phyloP scores from a whole-genome alignment of 1,140 invertebrate species.

The Hyposmocoma kahamanoa region DNA sequence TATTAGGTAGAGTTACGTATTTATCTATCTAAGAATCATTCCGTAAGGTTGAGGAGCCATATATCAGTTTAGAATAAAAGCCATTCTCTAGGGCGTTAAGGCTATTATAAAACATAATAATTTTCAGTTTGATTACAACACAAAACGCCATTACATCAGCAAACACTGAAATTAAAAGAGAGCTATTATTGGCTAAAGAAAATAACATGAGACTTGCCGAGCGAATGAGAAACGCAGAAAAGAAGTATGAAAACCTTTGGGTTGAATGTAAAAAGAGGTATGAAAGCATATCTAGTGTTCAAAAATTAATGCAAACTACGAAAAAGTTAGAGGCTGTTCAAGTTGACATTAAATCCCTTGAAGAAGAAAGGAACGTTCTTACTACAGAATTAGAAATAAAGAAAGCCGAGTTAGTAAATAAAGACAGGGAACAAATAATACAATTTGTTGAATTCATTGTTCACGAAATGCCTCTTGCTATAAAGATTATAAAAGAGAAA shows the following conservation, averaged over 20 bases:
- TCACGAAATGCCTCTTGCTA: constrained; percentile 24
- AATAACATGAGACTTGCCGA: constrained; percentile 25
- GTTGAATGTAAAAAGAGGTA: constrained; percentile 35
- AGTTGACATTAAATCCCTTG: constrained; percentile 24
- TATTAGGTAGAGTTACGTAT: too few relatives aligned
- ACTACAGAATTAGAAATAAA: constrained; percentile 25
- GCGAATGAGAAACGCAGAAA: constrained; percentile 30
- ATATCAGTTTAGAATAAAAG: too few relatives aligned
- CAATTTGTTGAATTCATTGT: constrained; percentile 39
- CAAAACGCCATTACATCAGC: constrained; percentile 39
- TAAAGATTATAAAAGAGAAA: constrained; percentile 27
- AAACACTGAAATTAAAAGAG: constrained; percentile 50
- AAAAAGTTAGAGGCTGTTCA: constrained; percentile 21
- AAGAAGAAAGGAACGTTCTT: constrained; percentile 23
- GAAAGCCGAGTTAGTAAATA: constrained; percentile 16
- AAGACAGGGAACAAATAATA: constrained; percentile 30
- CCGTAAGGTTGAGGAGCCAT: too few relatives aligned
- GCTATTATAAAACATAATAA: too few relatives aligned
- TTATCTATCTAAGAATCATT: too few relatives aligned
- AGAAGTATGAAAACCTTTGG: constrained; percentile 52
- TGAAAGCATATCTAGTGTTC: constrained; percentile 44
- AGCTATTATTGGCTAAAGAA: constrained; percentile 37
- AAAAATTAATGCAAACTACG: constrained; percentile 28
- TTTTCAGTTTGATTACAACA: constrained; percentile 32
- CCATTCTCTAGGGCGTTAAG: too few relatives aligned